Percentiles rank a stretch among this genome's conserved stretches.
Conservation (phyloP, 2,888 invertebrate species). For the Mesorhabditis spiculigera region DNA sequence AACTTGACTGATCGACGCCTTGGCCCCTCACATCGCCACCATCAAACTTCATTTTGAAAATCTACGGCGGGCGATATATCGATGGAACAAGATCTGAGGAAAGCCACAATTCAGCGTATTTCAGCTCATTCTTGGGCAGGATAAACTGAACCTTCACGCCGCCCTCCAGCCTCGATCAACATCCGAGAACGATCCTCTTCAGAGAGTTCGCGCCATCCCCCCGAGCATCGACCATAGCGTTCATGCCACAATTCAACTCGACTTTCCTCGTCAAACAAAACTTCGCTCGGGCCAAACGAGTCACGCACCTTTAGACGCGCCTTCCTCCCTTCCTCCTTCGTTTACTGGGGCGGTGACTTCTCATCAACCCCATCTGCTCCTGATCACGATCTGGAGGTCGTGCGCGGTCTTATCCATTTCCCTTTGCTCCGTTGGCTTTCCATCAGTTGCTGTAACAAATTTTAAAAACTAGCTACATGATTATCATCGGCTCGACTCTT, state of each 20-base stretch:
- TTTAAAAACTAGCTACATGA: too few relatives aligned
- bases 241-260: not conserved
- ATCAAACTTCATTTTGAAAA: not conserved
- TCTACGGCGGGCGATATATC: not conserved
- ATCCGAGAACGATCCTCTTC: not conserved
- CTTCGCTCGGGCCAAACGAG: not conserved
- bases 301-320: not conserved
- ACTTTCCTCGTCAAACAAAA: not conserved
- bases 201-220: not conserved
- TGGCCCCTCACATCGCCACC: not conserved
- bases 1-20: not conserved
- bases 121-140: not conserved
- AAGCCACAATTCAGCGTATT: not conserved
- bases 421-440: not conserved
- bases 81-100: not conserved
- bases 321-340: not conserved
- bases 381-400: not conserved
- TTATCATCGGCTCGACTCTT: too few relatives aligned
- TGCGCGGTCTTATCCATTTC: not conserved
- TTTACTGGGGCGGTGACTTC: not conserved
- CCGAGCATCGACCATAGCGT: not conserved
- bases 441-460: too few relatives aligned
- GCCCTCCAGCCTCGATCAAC: constrained; percentile 3
- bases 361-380: not conserved
- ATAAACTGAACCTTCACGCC: constrained; percentile 20